Conservation (phyloP, 1,140 invertebrate genomes). For the Xylocopa sonorina region DNA sequence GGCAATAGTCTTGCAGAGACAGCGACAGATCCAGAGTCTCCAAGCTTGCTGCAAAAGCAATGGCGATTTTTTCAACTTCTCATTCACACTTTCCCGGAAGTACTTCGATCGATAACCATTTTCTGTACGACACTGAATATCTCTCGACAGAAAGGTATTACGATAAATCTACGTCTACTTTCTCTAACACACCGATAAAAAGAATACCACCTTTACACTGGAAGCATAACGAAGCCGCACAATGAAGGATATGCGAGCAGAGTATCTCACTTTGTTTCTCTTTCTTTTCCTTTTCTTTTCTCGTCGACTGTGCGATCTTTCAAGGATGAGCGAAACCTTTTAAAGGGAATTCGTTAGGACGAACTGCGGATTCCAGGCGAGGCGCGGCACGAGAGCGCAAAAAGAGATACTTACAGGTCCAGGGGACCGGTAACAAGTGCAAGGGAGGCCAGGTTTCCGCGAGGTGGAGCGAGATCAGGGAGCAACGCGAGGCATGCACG, state of each 20-base stretch:
- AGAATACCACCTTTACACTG: neutral
- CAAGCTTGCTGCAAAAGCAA: slow-evolving; percentile 83
- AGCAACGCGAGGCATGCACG: slow-evolving; percentile 19
- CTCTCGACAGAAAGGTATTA: neutral
- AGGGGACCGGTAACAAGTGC: slow-evolving; percentile 12
- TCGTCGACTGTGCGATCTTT: neutral
- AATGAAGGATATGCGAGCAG: neutral
- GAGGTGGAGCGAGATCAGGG: slow-evolving; percentile 21
- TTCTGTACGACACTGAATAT: no score
- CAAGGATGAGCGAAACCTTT: neutral
- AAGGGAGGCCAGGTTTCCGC: slow-evolving; percentile 26
- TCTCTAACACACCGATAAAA: no score
- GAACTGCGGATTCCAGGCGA: neutral
- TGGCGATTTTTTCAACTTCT: neutral
- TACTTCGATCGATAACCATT: neutral
- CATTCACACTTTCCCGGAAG: neutral
- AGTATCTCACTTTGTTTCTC: neutral
- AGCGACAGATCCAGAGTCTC: slow-evolving; percentile 84
- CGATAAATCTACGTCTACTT: no score
- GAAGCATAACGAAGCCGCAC: neutral
- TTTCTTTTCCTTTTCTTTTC: no score
- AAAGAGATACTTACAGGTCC: slow-evolving; percentile 1
- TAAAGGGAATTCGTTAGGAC: neutral
- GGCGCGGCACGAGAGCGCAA: neutral
- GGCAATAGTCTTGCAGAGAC: slow-evolving; percentile 85